Percentiles rank a stretch among this genome's conserved stretches.
phyloP scores from a whole-genome alignment of 2,888 invertebrate genomes.

The Rotaria sp. region DNA sequence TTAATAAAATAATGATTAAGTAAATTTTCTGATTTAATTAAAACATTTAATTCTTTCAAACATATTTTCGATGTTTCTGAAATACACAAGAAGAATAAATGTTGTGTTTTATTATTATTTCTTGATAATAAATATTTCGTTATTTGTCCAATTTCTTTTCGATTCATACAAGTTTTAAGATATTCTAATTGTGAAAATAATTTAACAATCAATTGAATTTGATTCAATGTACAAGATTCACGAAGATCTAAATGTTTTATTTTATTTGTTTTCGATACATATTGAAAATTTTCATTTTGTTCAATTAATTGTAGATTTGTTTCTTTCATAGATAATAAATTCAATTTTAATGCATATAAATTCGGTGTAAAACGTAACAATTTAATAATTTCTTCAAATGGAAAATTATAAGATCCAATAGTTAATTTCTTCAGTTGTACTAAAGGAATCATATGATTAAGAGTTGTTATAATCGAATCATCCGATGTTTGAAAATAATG shows the following conservation, averaged over 20 bases:
- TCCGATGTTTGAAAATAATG: background rate
- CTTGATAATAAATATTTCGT: too few species aligned
- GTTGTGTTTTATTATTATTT: too few species aligned
- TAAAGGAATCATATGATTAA: background rate
- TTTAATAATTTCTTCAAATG: background rate
- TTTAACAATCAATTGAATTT: background rate
- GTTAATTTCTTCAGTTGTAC: background rate
- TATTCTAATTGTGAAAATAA: too few species aligned
- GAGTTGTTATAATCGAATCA: background rate
- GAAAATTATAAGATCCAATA: background rate
- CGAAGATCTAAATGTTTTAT: background rate
- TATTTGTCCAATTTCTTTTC: too few species aligned
- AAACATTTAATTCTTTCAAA: too few species aligned
- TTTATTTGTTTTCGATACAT: background rate
- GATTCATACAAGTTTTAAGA: too few species aligned
- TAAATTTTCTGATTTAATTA: too few species aligned
- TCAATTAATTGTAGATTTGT: background rate
- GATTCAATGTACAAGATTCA: background rate
- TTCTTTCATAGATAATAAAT: background rate
- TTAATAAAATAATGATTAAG: too few species aligned
- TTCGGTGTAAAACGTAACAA: background rate
- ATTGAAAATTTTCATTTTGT: background rate
- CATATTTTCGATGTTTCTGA: too few species aligned
- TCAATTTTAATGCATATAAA: background rate
- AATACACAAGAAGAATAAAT: too few species aligned